A percentile compares a stretch with the other conserved stretches of the same genome.
phyloP scores from a whole-genome alignment of 2,797 vertebrate genomes.

The Tadarida brasiliensis region DNA sequence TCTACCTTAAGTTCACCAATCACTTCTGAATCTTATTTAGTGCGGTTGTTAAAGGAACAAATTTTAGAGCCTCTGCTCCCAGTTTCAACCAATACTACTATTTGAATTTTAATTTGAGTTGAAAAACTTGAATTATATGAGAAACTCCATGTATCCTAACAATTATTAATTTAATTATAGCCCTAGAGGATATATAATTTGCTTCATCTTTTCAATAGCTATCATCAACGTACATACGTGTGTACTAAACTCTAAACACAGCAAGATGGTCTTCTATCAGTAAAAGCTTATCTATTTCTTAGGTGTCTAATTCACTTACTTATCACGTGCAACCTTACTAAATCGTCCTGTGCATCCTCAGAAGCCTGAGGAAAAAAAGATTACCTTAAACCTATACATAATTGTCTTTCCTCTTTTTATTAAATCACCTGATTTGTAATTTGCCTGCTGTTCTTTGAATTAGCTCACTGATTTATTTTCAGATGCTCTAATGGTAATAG shows the following conservation, averaged over 20 bases:
- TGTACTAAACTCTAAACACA: neutral
- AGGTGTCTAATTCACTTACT: neutral
- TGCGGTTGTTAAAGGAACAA: neutral
- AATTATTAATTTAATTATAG: neutral
- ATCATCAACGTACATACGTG: neutral
- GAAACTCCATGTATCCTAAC: neutral
- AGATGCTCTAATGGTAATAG: slow-evolving; percentile 2
- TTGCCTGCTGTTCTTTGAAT: neutral
- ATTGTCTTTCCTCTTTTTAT: neutral
- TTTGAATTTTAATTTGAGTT: slow-evolving; percentile 47
- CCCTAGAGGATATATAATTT: neutral
- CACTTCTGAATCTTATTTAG: neutral
- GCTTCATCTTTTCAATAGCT: neutral
- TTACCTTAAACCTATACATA: neutral
- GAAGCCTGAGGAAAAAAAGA: neutral
- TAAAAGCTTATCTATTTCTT: slow-evolving; percentile 16
- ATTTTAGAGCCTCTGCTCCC: neutral
- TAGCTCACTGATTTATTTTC: neutral
- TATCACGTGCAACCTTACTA: neutral
- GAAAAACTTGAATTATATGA: slow-evolving; percentile 41
- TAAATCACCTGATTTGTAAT: neutral
- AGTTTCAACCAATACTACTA: neutral
- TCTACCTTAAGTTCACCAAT: neutral
- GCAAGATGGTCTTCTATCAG: neutral
- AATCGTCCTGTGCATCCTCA: neutral